Base-by-base conservation (phyloP, 1,140 invertebrate species). In the Spodoptera litura region DNA sequence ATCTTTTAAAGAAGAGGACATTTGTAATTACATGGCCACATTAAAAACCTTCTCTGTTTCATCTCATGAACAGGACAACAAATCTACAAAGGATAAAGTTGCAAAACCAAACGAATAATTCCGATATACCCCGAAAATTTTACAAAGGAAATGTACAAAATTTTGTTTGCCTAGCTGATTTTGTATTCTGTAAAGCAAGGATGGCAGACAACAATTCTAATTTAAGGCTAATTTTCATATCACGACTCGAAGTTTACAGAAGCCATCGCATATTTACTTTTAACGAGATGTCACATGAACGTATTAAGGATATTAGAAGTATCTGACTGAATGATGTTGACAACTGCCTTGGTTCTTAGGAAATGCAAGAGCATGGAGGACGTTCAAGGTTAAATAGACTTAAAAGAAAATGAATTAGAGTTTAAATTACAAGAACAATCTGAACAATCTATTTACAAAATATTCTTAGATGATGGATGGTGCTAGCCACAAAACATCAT, bases 181-280 rank as follows among this genome's bases (percentile, higher is more conserved):
- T n/a, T n/a, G 44, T 38, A 75, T 55, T 44, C 38, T 35, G 11
- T 64, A 51, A 76, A n/a, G 61, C 62, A 38, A 77, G 62, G 35
- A 73, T 56, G 79, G 80, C 79, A 80, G 77, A 73, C 80, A 83
- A 88, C 85, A 88, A 71, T 58, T 83, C 82, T 87, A 88, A 91
- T 89, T 86, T 87, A 82, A 75, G 72, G 66, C 85, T 91, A 91
- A 91, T 89, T 88, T 85, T 85, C 58, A 75, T 68, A 84, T 89
- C 90, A 91, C 90, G 90, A 88, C 70, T 51, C 59, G 27, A 55
- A 49, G 51, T 64, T 49, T 62, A 66, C 62, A 66, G 85, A 87
- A 87, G 88, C 80, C 88, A 82, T 75, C 64, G 38, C 44, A 61
- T 89, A 78, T 90, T 89, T 88, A 73, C 84, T 66, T 58, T 44